phyloP scores from a whole-genome alignment of 2,113 vertebrate genomes.

The Apeltes quadracus region DNA sequence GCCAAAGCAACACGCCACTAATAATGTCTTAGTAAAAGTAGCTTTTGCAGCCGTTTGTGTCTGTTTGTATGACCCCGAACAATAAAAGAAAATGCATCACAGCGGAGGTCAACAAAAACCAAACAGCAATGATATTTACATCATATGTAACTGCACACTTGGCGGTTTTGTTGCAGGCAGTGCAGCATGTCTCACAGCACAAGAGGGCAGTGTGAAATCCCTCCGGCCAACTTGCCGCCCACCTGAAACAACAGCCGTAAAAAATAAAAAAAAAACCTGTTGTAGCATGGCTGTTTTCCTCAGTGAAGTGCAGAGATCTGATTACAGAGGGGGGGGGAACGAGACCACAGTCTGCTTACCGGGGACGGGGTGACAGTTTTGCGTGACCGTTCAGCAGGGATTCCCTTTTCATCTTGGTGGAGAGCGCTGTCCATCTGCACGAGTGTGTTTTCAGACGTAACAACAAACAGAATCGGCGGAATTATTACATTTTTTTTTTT shows the following conservation, averaged over 20 bases:
- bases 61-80: constrained; percentile 38
- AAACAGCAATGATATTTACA: constrained; percentile 44
- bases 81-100: constrained; percentile 12
- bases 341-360: constrained; percentile 84
- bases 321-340: constrained; percentile 85
- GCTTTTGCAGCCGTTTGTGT: constrained; percentile 3
- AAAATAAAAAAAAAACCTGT: constrained; percentile 57
- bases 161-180: constrained; percentile 51
- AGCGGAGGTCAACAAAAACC: constrained; percentile 32
- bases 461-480: constrained; percentile 53
- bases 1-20: constrained; percentile 43
- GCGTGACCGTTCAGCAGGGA: constrained; percentile 85
- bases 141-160: constrained; percentile 37
- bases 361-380: constrained; percentile 86
- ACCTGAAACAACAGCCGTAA: constrained; percentile 84
- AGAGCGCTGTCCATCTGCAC: constrained; percentile 59
- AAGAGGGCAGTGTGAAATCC: constrained; percentile 82
- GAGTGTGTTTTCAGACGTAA: constrained; percentile 57
- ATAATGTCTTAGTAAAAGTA: no score
- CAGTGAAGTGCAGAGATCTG: constrained; percentile 73
- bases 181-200: constrained; percentile 77
- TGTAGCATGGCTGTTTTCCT: constrained; percentile 67
- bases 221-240: constrained; percentile 74
- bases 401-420: constrained; percentile 86
- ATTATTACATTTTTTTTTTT: constrained; percentile 26